Evolutionary conservation across 2,113 vertebrate genomes (phyloP).

Genomic region (Mesembrinibis cayennensis): DNA sequence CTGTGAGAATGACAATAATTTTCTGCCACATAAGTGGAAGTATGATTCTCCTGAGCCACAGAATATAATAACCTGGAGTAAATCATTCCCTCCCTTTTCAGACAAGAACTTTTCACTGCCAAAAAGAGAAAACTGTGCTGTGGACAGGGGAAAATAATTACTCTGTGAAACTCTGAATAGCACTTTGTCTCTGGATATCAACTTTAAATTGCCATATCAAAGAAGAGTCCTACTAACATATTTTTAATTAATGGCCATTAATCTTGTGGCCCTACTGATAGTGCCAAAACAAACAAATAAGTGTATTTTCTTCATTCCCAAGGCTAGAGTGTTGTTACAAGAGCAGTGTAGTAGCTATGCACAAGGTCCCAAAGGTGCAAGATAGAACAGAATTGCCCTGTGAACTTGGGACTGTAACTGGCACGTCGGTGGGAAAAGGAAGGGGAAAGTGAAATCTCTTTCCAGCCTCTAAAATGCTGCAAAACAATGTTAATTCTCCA

Average conservation of each 20-base stretch:
- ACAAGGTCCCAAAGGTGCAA: neutral
- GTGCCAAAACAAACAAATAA: conserved; percentile 29
- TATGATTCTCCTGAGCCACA: neutral
- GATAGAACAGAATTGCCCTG: neutral
- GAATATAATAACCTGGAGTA: neutral
- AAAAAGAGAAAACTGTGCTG: neutral
- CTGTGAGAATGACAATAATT: neutral
- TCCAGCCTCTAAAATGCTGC: neutral
- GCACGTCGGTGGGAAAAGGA: neutral
- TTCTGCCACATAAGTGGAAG: neutral
- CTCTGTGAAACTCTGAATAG: neutral
- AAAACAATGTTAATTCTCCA: neutral
- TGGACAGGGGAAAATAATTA: neutral
- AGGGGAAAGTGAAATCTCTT: conserved; percentile 12
- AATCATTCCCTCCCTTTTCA: neutral
- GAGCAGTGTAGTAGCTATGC: neutral
- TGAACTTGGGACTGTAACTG: neutral
- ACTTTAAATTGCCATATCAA: neutral
- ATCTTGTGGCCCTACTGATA: neutral
- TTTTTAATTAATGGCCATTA: neutral
- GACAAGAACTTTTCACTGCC: neutral
- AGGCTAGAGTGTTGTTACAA: neutral
- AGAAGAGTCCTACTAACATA: neutral
- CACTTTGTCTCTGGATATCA: conserved; percentile 6
- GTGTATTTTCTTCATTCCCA: neutral